Conservation (phyloP, 2,113 vertebrate species). For the Philantomba maxwellii region DNA sequence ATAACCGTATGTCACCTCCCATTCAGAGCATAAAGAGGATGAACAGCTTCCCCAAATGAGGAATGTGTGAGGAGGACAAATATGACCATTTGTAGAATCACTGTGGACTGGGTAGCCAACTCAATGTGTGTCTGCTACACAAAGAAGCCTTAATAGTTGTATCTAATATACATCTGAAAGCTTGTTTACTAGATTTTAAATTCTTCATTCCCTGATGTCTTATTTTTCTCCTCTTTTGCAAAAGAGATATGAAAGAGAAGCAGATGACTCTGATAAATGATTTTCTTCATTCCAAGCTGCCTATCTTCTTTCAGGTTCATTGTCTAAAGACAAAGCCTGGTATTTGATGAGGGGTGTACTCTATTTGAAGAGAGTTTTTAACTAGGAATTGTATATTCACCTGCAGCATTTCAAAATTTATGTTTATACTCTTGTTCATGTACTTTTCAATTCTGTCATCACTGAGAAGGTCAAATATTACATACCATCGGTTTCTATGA, state of each 20-base stretch:
- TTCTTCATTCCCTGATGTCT: background rate
- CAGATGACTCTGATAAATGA: background rate
- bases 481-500: constrained; percentile 50
- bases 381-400: constrained; percentile 25
- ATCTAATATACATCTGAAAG: background rate
- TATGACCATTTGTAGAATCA: background rate
- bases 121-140: background rate
- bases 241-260: background rate
- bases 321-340: background rate
- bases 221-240: constrained; percentile 1
- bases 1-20: background rate
- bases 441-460: constrained; percentile 39
- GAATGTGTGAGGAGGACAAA: background rate
- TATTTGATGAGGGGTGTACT: background rate
- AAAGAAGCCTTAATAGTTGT: background rate
- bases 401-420: constrained; percentile 26
- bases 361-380: constrained; percentile 1
- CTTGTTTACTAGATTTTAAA: background rate
- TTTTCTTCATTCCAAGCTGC: background rate
- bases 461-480: constrained; percentile 45
- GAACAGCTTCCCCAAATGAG: background rate
- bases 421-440: constrained; percentile 5
- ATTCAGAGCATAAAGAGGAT: background rate
- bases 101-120: background rate
- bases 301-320: background rate